These are phyloP conservation scores for Mellilla xanthometata DNA, from an alignment of 2,888 invertebrate species.

Conservation along the genomic window DNA sequence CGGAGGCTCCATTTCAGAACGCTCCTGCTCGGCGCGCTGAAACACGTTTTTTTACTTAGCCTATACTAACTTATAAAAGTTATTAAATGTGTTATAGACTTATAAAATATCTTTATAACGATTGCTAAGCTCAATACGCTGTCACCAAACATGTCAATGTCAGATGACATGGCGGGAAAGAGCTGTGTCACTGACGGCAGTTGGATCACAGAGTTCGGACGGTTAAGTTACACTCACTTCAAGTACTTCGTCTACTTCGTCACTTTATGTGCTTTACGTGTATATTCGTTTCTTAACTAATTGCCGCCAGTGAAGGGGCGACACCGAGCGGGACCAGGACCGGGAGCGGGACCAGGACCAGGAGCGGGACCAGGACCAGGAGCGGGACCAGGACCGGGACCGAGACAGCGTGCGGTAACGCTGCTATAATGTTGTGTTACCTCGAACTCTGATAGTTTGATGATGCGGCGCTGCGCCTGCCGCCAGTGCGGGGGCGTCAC, in stretches of 20 bases:
- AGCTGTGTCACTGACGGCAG: no score
- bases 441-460: slow-evolving; percentile 92
- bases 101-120: no score
- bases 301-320: slow-evolving; percentile 97
- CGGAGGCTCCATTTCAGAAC: slow-evolving; percentile 83
- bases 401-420: slow-evolving; percentile 74
- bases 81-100: no score
- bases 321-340: slow-evolving; percentile 93
- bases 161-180: no score
- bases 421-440: no score
- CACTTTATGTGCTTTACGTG: no score
- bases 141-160: no score
- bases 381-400: slow-evolving; percentile 92
- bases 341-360: slow-evolving; percentile 92
- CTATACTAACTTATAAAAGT: no score
- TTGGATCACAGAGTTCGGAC: no score
- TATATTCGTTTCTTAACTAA: slow-evolving; percentile 93
- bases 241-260: no score
- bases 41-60: slow-evolving; percentile 19
- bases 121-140: no score
- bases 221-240: no score
- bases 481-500: slow-evolving; percentile 97
- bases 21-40: slow-evolving; percentile 86
- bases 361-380: slow-evolving; percentile 95
- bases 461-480: slow-evolving; percentile 92